These are phyloP conservation scores for Delphinus delphis DNA, from an alignment of 2,113 vertebrate species.

Conservation along the genomic window DNA sequence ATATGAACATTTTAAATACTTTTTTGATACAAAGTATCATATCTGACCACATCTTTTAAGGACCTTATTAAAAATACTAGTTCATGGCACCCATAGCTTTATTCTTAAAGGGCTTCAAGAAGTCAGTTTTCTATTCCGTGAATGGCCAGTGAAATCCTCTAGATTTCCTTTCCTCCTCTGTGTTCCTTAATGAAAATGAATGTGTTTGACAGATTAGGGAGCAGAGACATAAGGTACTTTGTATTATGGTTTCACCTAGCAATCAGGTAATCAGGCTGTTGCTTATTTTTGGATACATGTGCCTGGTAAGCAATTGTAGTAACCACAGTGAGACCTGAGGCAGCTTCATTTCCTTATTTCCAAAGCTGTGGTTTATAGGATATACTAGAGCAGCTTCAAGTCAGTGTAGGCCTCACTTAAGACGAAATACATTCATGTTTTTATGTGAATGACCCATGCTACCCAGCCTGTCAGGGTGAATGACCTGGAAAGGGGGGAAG, in stretches of 20 bases:
- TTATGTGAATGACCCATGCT: neutral
- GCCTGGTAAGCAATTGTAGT: conserved; percentile 29
- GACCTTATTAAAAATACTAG: neutral
- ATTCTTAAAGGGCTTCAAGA: conserved; percentile 16
- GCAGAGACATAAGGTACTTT: conserved; percentile 19
- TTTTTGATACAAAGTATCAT: neutral
- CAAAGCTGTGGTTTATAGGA: neutral
- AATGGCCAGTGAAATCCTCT: neutral
- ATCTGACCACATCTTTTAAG: conserved; percentile 21
- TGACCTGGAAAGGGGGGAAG: neutral
- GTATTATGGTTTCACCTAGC: conserved; percentile 36
- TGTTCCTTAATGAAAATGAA: conserved; percentile 35
- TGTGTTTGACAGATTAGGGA: conserved; percentile 41
- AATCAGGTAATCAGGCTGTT: neutral
- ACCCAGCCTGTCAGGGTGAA: neutral
- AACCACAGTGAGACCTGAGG: neutral
- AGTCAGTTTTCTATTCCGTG: neutral
- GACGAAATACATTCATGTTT: neutral
- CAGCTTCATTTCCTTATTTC: neutral
- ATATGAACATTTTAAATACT: conserved; percentile 1
- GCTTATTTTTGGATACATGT: conserved; percentile 44
- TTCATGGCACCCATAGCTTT: neutral
- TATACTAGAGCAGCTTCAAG: neutral
- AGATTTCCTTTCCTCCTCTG: conserved; percentile 18
- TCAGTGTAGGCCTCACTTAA: neutral